A percentile compares a stretch with the other conserved stretches of the same genome.
These are phyloP conservation scores for Agrotis puta DNA, from an alignment of 2,888 invertebrate genomes.

Conservation along the genomic window DNA sequence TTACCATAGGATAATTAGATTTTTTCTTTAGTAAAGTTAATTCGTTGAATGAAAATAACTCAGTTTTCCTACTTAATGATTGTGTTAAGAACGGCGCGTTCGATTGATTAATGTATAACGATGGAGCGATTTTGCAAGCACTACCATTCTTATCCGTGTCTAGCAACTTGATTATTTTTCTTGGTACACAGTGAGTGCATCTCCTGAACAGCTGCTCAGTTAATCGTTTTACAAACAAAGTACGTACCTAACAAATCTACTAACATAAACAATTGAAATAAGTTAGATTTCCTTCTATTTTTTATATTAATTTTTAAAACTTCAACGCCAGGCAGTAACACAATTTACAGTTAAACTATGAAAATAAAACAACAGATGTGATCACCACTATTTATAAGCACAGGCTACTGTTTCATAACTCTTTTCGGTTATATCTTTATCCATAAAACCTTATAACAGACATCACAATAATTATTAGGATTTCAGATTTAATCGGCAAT, in stretches of 20 bases:
- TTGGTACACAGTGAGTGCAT: slow-evolving; percentile 44
- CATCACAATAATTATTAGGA: background rate
- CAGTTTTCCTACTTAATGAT: slow-evolving; percentile 44
- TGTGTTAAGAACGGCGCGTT: slow-evolving; percentile 58
- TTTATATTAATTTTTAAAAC: background rate
- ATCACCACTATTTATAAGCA: slow-evolving; percentile 1
- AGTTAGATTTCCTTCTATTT: background rate
- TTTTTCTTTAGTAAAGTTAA: slow-evolving; percentile 25
- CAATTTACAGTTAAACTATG: background rate
- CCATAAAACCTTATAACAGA: slow-evolving; percentile 2
- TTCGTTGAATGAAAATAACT: slow-evolving; percentile 32
- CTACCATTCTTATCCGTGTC: slow-evolving; percentile 55
- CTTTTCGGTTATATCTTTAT: slow-evolving; percentile 13
- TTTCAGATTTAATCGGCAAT: slow-evolving; percentile 17
- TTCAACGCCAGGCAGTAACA: background rate
- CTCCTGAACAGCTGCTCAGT: slow-evolving; percentile 47
- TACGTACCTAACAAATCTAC: background rate
- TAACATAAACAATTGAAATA: slow-evolving; percentile 33
- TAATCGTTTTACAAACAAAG: slow-evolving; percentile 38
- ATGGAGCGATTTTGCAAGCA: slow-evolving; percentile 72
- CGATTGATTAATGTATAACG: slow-evolving; percentile 68
- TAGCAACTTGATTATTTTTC: slow-evolving; percentile 61
- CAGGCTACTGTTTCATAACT: slow-evolving; percentile 28
- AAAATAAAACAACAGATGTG: slow-evolving; percentile 22
- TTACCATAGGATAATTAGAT: slow-evolving; percentile 18